These are phyloP conservation scores for Aythya baeri DNA, from an alignment of 2,113 vertebrate species.

Conservation along the genomic window DNA sequence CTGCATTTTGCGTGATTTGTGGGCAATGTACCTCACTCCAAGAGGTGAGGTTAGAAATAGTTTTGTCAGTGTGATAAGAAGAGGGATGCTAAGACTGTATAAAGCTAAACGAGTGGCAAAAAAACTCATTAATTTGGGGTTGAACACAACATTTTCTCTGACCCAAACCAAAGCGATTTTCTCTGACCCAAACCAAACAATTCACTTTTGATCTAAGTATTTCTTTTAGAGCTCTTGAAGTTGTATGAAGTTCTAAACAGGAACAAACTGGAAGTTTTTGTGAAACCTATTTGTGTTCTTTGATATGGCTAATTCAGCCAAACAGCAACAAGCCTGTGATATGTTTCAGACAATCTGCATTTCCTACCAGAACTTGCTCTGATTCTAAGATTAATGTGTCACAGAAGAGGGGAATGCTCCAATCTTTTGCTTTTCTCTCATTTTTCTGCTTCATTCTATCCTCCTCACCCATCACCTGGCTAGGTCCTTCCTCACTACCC, in stretches of 20 bases:
- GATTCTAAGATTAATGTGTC: not conserved
- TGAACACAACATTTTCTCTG: not conserved
- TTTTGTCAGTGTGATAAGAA: not conserved
- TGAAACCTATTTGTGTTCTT: not conserved
- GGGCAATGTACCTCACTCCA: not conserved
- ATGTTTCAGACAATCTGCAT: not conserved
- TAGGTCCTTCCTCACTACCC: not conserved
- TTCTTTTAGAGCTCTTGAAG: not conserved
- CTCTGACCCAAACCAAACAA: not conserved
- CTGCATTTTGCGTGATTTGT: not conserved
- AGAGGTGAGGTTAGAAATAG: not conserved
- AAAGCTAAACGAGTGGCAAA: not conserved
- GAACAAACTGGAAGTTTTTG: not conserved
- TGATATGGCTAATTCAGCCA: not conserved
- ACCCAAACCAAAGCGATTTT: not conserved
- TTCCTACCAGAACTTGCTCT: not conserved
- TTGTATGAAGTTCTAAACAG: not conserved
- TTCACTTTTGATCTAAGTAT: not conserved
- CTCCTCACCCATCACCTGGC: not conserved
- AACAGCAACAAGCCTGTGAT: not conserved
- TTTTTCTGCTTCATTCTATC: not conserved
- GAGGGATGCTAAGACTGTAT: not conserved
- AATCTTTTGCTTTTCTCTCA: not conserved
- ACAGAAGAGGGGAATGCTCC: not conserved
- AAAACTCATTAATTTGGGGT: not conserved